Conservation (phyloP, 2,888 invertebrate genomes). For the Ariolimax columbianus region DNA sequence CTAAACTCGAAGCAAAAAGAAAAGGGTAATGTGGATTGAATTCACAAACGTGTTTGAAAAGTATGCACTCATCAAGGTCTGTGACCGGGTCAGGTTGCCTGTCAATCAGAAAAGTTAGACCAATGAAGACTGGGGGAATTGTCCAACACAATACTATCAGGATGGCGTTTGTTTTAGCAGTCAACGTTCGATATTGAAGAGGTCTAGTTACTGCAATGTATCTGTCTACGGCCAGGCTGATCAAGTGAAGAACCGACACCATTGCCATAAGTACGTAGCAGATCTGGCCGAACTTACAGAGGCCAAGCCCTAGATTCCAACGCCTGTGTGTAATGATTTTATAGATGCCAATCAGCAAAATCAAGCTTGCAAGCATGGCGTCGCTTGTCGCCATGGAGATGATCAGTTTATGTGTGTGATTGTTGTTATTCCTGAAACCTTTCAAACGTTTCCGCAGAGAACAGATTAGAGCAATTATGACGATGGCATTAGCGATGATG, state of each 20-base stretch:
- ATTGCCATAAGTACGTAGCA: background rate
- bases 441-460: background rate
- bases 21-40: background rate
- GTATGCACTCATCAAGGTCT: background rate
- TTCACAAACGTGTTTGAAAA: background rate
- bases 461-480: background rate
- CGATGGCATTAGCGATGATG: background rate
- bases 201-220: background rate
- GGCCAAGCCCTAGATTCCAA: background rate
- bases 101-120: background rate
- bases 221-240: background rate
- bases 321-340: background rate
- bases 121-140: background rate
- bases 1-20: background rate
- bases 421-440: background rate
- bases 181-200: background rate
- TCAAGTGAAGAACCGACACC: background rate
- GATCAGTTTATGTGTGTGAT: background rate
- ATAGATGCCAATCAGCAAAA: background rate
- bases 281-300: background rate
- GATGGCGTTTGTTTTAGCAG: background rate
- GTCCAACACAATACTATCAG: background rate
- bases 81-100: background rate
- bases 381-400: background rate
- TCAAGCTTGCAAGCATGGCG: background rate